Percentiles rank a stretch among this genome's conserved stretches.
Conservation (phyloP, 2,888 invertebrate genomes). For the Stenolophus ochropezus region DNA sequence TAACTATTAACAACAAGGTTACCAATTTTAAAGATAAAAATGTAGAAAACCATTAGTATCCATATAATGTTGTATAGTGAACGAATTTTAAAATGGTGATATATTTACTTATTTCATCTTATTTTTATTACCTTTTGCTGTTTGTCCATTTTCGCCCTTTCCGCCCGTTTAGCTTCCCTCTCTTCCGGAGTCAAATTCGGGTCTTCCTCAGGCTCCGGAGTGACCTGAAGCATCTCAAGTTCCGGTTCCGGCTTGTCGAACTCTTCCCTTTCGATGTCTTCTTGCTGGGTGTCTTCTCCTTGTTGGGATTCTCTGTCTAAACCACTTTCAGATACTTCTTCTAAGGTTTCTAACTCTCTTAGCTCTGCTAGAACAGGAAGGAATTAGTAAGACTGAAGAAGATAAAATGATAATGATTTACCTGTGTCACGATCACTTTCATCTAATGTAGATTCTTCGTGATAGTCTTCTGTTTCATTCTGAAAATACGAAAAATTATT, state of each 20-base stretch:
- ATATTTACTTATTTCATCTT: not conserved
- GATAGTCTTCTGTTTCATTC: conserved; percentile 64
- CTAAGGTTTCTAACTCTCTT: conserved; percentile 48
- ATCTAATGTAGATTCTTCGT: conserved; percentile 59
- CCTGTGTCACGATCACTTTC: conserved; percentile 61
- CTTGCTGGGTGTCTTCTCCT: conserved; percentile 61
- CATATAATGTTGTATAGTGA: no score
- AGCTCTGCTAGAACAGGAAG: no score
- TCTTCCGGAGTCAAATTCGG: conserved; percentile 65
- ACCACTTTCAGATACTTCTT: conserved; percentile 57
- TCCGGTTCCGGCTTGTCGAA: conserved; percentile 55
- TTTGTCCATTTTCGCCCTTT: conserved; percentile 65
- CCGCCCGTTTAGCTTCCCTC: conserved; percentile 63
- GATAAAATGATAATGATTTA: conserved; percentile 63
- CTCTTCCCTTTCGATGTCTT: conserved; percentile 62
- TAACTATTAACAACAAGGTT: no score
- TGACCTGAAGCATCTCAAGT: conserved; percentile 49
- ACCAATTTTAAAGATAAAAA: no score
- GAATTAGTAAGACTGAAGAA: no score
- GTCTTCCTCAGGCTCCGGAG: conserved; percentile 60
- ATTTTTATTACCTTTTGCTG: conserved; percentile 70
- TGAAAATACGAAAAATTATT: not conserved
- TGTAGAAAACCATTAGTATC: no score
- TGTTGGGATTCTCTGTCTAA: conserved; percentile 33
- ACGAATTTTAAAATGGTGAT: no score